phyloP scores from a whole-genome alignment of 2,797 vertebrate species.

The Toxotes lorentzi region DNA sequence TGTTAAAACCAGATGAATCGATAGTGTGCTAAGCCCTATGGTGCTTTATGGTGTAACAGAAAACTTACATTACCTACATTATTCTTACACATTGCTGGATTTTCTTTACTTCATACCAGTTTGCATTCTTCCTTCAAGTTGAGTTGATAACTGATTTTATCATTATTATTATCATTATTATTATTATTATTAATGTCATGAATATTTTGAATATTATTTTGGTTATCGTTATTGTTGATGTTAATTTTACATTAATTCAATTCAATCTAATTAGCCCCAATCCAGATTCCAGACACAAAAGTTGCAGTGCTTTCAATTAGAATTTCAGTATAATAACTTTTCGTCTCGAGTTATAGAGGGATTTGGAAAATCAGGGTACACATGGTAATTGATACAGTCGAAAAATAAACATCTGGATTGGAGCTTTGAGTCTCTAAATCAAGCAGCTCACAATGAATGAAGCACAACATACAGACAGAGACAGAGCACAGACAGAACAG shows the following conservation, averaged over 20 bases:
- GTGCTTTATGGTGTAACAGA: neutral
- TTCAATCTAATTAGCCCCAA: constrained; percentile 59
- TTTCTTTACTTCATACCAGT: constrained; percentile 3
- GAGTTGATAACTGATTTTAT: constrained; percentile 10
- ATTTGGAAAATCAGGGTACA: constrained; percentile 6
- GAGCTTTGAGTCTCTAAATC: constrained; percentile 53
- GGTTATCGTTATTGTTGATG: constrained; percentile 43
- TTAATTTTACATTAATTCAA: constrained; percentile 47
- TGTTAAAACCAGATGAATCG: neutral
- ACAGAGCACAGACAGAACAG: constrained; percentile 45
- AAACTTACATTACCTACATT: neutral
- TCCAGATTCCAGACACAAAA: constrained; percentile 56
- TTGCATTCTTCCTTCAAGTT: constrained; percentile 5
- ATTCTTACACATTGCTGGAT: neutral
- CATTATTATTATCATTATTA: constrained; percentile 23
- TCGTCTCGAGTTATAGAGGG: neutral
- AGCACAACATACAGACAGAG: constrained; percentile 52
- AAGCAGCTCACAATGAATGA: constrained; percentile 57
- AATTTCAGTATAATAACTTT: neutral
- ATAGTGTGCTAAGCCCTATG: neutral
- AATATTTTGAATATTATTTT: constrained; percentile 35
- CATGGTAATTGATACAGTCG: neutral
- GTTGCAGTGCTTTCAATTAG: neutral
- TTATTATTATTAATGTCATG: constrained; percentile 47
- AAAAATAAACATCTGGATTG: constrained; percentile 66